Evolutionary conservation across 2,888 invertebrate species (phyloP), one percentile per base, ranked within the genome.

Genomic region (Tetropium fuscum): DNA sequence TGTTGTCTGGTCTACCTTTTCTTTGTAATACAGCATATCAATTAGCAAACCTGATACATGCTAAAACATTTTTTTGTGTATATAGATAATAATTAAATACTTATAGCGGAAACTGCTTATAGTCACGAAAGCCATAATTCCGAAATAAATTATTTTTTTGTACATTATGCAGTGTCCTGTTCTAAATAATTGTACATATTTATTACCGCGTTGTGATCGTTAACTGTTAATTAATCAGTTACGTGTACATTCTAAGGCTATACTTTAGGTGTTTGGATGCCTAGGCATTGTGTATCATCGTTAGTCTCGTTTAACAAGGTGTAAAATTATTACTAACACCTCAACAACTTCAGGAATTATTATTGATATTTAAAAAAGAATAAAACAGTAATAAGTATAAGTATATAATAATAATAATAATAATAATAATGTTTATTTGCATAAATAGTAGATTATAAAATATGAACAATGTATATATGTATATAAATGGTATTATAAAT

Each of bases 241-340:
- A 58, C 51, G 56, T 59, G 61, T 63, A 56, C 57, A 54, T 53
- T 40, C 15, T 36, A 44, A 45, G 30, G 27, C 47, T 53, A n/a
- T 13, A 38, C 36, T 49, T 32, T 43, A 56, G 56, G 60, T 44
- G 30, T 59, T 27, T 30, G 30, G 48, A 48, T 48, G 8, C 30
- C 45, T 48, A 58, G 43, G 40, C 48, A 54, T 54, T 47, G 44
- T 54, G 53, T 53, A 38, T 40, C 19, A 47, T 59, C 53, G 63
- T 60, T 63, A 63, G 59, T 60, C 34, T 53, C 53, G 63, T 55
- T 63, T 57, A 66, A 66, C 66, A 66, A 60, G 53, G 58, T 66
- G 63, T 60, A 58, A 63, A 63, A 65, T 60, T 58, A 60, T 63
- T 48, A 56, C 47, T 45, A 41, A 19, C 43, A 44, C 55, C 56